Conservation (phyloP, 2,113 vertebrate genomes). For the Sisor rabdophorus region DNA sequence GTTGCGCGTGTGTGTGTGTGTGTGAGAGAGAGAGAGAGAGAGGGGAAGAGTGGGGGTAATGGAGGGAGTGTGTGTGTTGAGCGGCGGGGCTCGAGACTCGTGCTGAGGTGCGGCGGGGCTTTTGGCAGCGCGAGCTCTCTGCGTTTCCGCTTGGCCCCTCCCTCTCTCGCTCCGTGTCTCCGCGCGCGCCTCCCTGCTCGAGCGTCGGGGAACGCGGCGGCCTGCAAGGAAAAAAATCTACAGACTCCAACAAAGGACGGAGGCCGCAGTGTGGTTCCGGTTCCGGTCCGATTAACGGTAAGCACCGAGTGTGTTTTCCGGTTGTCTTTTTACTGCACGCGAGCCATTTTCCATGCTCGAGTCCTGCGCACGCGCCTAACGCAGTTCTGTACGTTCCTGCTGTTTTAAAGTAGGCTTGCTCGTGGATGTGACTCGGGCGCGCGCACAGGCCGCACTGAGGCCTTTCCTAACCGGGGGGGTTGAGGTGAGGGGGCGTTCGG, state of each 20-base stretch:
- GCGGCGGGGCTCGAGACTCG: not conserved
- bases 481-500: not conserved
- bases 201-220: slow-evolving; percentile 20
- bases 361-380: not conserved
- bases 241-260: not conserved
- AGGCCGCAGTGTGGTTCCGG: not conserved
- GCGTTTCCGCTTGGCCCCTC: slow-evolving; percentile 31
- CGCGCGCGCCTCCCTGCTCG: slow-evolving; percentile 24
- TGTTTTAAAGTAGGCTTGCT: not conserved
- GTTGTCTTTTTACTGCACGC: not conserved
- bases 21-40: no score
- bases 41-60: no score
- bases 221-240: slow-evolving; percentile 7
- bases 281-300: not conserved
- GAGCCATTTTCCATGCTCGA: not conserved
- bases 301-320: not conserved
- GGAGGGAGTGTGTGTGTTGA: not conserved
- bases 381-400: not conserved
- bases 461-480: not conserved
- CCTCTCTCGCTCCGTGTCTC: slow-evolving; percentile 23
- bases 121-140: slow-evolving; percentile 15
- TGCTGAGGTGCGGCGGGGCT: slow-evolving; percentile 1
- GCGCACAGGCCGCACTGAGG: slow-evolving; percentile 11
- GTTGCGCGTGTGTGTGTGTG: no score
- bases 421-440: not conserved